Evolutionary conservation across 2,888 invertebrate genomes (phyloP).

Genomic region (Dinocampus coccinellae): DNA sequence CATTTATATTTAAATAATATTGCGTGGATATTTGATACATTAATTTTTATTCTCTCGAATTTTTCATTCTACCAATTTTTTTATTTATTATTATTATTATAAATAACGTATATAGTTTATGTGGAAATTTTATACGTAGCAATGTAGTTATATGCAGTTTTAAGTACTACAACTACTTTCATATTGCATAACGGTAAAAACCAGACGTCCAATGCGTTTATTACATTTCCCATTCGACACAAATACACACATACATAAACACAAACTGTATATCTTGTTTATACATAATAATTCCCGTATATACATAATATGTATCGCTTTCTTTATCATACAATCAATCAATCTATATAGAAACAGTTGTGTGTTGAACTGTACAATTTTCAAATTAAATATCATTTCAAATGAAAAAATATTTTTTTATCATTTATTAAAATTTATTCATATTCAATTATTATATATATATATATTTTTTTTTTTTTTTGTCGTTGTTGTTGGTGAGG

Average conservation of each 20-base stretch:
- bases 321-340: not conserved
- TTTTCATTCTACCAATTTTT: not conserved
- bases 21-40: not conserved
- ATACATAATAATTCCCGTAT: constrained; percentile 10
- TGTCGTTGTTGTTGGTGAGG: too few relatives aligned
- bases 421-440: not conserved
- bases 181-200: constrained; percentile 39
- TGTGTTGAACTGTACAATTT: too few relatives aligned
- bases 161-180: constrained; percentile 40
- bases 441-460: not conserved
- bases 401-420: too few relatives aligned
- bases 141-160: constrained; percentile 23
- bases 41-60: not conserved
- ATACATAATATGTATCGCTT: constrained; percentile 3
- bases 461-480: not conserved
- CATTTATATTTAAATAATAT: too few relatives aligned
- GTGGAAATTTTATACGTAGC: not conserved
- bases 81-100: not conserved
- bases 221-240: constrained; percentile 29
- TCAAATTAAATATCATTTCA: too few relatives aligned
- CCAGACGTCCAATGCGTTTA: constrained; percentile 33
- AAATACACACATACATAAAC: too few relatives aligned
- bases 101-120: not conserved
- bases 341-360: too few relatives aligned
- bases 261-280: not conserved